These are phyloP conservation scores for Sesamia nonagrioides DNA, from an alignment of 1,140 invertebrate genomes.

Conservation along the genomic window DNA sequence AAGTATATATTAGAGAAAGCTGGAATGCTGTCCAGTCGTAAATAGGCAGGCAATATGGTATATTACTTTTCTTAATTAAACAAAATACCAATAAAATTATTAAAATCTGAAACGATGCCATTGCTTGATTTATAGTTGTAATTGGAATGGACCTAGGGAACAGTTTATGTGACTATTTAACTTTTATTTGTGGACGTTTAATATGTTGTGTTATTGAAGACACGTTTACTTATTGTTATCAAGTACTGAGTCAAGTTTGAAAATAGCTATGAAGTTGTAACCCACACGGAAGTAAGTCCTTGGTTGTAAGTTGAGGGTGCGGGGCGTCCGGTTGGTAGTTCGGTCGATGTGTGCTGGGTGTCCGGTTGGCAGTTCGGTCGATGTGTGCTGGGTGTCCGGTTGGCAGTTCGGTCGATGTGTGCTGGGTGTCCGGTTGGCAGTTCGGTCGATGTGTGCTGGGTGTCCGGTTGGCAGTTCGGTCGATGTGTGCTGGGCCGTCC, in stretches of 20 bases:
- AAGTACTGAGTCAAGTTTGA: not conserved
- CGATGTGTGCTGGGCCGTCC: too few relatives aligned
- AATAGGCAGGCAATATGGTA: conserved; percentile 33
- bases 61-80: conserved; percentile 24
- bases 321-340: too few relatives aligned
- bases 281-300: too few relatives aligned
- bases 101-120: not conserved
- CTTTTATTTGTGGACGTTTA: too few relatives aligned
- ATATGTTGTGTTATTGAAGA: too few relatives aligned
- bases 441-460: too few relatives aligned
- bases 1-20: conserved; percentile 31
- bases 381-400: too few relatives aligned
- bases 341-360: too few relatives aligned
- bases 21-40: not conserved
- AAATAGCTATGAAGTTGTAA: too few relatives aligned
- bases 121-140: not conserved
- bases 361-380: not conserved
- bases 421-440: not conserved
- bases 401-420: too few relatives aligned
- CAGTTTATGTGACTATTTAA: not conserved
- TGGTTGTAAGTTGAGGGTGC: too few relatives aligned
- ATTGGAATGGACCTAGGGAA: not conserved
- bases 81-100: conserved; percentile 27
- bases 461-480: too few relatives aligned
- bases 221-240: not conserved